Conservation (phyloP, 1,140 invertebrate species). For the Aethina tumida region DNA sequence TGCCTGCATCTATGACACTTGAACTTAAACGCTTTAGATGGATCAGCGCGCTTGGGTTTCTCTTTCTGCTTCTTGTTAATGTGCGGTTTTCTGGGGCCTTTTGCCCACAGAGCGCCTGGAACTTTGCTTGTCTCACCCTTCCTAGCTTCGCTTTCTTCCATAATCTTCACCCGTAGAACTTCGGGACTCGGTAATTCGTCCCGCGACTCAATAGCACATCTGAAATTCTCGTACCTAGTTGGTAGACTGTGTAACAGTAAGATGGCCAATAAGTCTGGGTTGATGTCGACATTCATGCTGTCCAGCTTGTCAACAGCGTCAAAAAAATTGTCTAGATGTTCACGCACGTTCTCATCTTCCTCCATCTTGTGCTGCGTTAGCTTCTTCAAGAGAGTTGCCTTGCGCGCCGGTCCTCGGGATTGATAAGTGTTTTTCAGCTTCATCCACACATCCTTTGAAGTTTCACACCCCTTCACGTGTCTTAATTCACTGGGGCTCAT, state of each 20-base stretch:
- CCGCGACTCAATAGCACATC: conserved; percentile 28
- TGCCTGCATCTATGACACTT: too few relatives aligned
- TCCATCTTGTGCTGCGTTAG: conserved; percentile 21
- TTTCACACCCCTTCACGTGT: conserved; percentile 9
- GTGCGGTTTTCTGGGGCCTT: too few relatives aligned
- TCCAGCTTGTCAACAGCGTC: conserved; percentile 22
- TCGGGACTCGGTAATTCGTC: conserved; percentile 25
- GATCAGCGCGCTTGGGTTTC: too few relatives aligned
- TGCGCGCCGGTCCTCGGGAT: conserved; percentile 16
- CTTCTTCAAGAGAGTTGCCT: conserved; percentile 23
- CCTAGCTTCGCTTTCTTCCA: conserved; percentile 26
- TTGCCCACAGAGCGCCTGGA: too few relatives aligned
- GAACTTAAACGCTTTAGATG: too few relatives aligned
- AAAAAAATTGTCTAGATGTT: conserved; percentile 21
- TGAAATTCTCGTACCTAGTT: conserved; percentile 24
- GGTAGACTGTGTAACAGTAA: conserved; percentile 28
- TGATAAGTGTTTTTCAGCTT: conserved; percentile 20
- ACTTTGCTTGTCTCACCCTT: conserved; percentile 4
- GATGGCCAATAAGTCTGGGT: conserved; percentile 19
- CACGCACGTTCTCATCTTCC: conserved; percentile 17
- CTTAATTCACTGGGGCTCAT: conserved; percentile 16
- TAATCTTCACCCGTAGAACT: conserved; percentile 26
- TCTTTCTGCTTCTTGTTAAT: too few relatives aligned
- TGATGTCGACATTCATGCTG: conserved; percentile 22
- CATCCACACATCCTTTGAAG: conserved; percentile 21